Evolutionary conservation across 1,140 invertebrate species (phyloP), one percentile per base, ranked within the genome.

Genomic region (Maniola jurtina): DNA sequence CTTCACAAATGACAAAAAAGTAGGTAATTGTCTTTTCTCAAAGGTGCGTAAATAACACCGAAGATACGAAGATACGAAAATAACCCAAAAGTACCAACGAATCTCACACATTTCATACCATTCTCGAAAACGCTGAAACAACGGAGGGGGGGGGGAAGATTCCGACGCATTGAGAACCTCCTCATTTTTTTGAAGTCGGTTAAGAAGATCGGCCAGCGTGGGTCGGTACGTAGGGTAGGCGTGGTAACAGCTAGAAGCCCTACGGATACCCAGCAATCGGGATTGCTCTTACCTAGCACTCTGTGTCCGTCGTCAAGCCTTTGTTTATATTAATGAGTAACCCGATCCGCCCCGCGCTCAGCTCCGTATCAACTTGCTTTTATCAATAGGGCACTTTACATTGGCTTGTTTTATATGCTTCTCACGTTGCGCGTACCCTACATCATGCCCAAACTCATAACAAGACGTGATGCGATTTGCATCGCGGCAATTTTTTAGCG

Each of bases 241-340:
- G 68, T 62, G 63, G 63, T 55, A 16, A 58, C 15, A 58, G 55
- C 66, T 66, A 60, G 50, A 52, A 52, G 15, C 36, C 48, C 35
- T 52, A 42, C 57, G 38, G 50, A 60, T 52, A 14, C 0, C 6
- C 64, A 33, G 48, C 47, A 36, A 60, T 40, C 25, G 38, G 25
- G 64, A 59, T 48, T 35, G 45, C 38, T 52, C 64, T 66, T 54
- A 42, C 47, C 47, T 54, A 65, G 36, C 47, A 10, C 57, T 58
- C 45, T 50, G 11, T 15, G 47, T 52, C 48, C 38, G 45, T 47
- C 9, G 56, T 38, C 33, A n/a, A 40, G 16, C 35, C 38, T 54
- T 55, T 60, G 38, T 60, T 62, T 62, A 55, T 66, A 58, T 50
- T 59, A 35, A 50, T 54, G 48, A n/a, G 57, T 60, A 66, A 66